phyloP scores from a whole-genome alignment of 92 coral and sea anemone genomes.

The Bergia sp. region DNA sequence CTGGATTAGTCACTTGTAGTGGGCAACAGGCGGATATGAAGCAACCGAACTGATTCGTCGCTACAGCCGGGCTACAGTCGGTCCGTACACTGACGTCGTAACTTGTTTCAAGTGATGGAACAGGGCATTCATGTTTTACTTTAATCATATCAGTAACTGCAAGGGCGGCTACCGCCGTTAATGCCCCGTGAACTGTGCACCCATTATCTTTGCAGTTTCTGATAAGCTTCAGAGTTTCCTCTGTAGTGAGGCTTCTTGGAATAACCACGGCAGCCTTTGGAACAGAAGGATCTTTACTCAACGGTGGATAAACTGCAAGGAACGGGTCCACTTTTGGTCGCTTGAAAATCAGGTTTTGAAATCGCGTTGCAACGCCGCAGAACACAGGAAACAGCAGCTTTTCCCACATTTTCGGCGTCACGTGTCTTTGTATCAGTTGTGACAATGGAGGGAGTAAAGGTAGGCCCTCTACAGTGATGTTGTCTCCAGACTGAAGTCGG shows the following conservation, averaged over 20 bases:
- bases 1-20: background rate
- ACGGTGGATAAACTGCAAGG: conserved; percentile 40
- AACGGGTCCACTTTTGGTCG: background rate
- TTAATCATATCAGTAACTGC: conserved; percentile 29
- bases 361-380: background rate
- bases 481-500: conserved; percentile 13
- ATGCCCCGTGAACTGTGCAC: conserved; percentile 51
- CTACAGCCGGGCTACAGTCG: conserved; percentile 49
- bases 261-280: conserved; percentile 24
- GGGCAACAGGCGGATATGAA: conserved; percentile 31
- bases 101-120: conserved; percentile 19
- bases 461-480: conserved; percentile 21
- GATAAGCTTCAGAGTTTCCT: conserved; percentile 38
- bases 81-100: conserved; percentile 39
- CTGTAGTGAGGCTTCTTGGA: conserved; percentile 42
- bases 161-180: conserved; percentile 33
- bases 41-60: conserved; percentile 17
- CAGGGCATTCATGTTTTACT: background rate
- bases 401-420: conserved; percentile 44
- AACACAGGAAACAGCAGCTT: background rate
- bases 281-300: conserved; percentile 9
- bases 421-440: conserved; percentile 24
- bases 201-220: conserved; percentile 45
- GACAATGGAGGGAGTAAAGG: conserved; percentile 53
- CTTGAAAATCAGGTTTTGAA: background rate